Base-by-base conservation (phyloP, 2,888 invertebrate species). In the Mactromeris polynyma region DNA sequence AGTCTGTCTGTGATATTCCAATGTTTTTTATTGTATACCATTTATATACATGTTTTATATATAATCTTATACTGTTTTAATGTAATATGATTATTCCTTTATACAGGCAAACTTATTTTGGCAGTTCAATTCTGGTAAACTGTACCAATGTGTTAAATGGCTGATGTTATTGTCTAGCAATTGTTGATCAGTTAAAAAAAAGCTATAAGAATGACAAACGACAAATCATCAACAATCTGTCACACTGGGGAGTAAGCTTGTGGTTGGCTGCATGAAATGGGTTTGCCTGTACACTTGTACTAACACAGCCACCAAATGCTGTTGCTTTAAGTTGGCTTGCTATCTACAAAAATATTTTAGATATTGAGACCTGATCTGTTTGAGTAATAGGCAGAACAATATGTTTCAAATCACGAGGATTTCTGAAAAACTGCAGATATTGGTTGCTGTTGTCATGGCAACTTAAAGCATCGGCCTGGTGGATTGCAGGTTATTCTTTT, bases 1-100 rank as follows among this genome's bases (percentile, higher is more conserved):
- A 33, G 77, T 83, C 83, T n/a, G 73, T 83, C n/a, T 69, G 54
- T 81, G 51, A 81, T 26, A 11, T 69, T 33, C 82, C 64, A 69
- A 64, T 26, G 58, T 82, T 81, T 80, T 81, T 64, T 64, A 69
- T 69, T 26, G 69, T 82, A 73, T 73, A 73, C 40, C 33, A 73
- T 73, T 2, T 58, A 36, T 58, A 64, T 64, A 38, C 69, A 19
- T 79, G 17, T 36, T 26, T 64, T 64, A 64, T 64, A 64, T 26
- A 26, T 26, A 26, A 64, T 26, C 26, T 11, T 64, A 58, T 58
- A 58, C 58, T 21, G 58, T 26, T 26, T 26, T n/a, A 64, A 26
- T 26, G 26, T 64, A n/a, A 64, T 26, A 64, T n/a, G 9, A 9
- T 64, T 64, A n/a, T 26, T 64, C 11, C 11, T n/a, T 58, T 54